Evolutionary conservation across 2,113 vertebrate genomes (phyloP).

Genomic region (Mirounga angustirostris): DNA sequence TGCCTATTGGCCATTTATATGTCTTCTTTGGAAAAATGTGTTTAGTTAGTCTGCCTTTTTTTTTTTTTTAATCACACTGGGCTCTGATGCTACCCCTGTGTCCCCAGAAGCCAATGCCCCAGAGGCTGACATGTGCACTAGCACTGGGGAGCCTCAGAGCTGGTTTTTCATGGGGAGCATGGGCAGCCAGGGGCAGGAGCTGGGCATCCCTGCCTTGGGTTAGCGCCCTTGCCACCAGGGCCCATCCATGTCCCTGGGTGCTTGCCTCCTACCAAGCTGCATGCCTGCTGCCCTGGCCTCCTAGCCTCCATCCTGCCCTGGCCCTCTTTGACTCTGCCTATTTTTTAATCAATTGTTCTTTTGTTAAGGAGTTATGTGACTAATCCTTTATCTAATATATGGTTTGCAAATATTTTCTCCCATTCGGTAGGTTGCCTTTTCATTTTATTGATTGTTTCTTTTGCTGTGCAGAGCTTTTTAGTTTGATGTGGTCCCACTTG

Average conservation of each 20-base stretch:
- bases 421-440: background rate
- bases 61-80: background rate
- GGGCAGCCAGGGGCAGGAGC: background rate
- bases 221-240: background rate
- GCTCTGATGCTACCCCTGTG: background rate
- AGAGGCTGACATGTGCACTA: background rate
- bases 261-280: background rate
- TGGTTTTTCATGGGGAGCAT: background rate
- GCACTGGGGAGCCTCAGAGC: background rate
- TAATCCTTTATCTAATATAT: background rate
- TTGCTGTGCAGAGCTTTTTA: background rate
- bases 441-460: background rate
- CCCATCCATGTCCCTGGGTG: background rate
- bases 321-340: background rate
- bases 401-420: background rate
- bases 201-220: background rate
- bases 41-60: background rate
- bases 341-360: background rate
- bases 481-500: background rate
- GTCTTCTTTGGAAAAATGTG: background rate
- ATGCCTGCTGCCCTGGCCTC: background rate
- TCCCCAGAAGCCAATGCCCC: background rate
- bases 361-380: background rate
- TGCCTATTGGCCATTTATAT: background rate
- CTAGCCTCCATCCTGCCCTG: background rate